Conservation (phyloP, 2,888 invertebrate species). For the Zygogramma bicolorata region DNA sequence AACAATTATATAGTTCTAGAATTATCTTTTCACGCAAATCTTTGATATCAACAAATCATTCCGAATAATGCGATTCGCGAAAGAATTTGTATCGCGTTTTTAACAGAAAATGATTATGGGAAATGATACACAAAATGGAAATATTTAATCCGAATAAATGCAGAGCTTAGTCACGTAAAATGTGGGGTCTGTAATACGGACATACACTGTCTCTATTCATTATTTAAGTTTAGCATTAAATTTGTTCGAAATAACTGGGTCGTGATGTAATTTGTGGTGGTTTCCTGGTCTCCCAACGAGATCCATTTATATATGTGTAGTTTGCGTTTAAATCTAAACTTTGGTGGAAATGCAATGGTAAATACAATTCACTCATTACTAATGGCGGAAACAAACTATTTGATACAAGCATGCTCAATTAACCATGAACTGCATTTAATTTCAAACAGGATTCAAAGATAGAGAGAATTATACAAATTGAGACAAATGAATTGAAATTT, state of each 20-base stretch:
- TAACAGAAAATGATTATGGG: neutral
- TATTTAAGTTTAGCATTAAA: conserved; percentile 29
- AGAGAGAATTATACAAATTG: neutral
- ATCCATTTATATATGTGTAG: conserved; percentile 28
- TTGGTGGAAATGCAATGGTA: conserved; percentile 20
- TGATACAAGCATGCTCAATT: conserved; percentile 9
- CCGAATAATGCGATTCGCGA: neutral
- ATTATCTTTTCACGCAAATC: too few relatives aligned
- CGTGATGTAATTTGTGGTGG: conserved; percentile 36
- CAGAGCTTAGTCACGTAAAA: neutral
- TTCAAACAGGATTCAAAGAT: neutral
- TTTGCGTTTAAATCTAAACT: conserved; percentile 28
- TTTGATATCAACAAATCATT: neutral
- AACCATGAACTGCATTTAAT: neutral
- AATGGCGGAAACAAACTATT: conserved; percentile 31
- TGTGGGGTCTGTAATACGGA: neutral
- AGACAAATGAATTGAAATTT: neutral
- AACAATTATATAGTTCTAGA: neutral
- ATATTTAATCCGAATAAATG: neutral
- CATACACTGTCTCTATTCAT: conserved; percentile 20
- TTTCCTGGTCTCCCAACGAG: conserved; percentile 22
- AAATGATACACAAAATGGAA: neutral
- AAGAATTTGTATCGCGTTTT: neutral
- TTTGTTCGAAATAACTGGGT: conserved; percentile 18
- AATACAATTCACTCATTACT: conserved; percentile 33